These are phyloP conservation scores for Calonectris borealis DNA, from an alignment of 2,113 vertebrate genomes.

Conservation along the genomic window DNA sequence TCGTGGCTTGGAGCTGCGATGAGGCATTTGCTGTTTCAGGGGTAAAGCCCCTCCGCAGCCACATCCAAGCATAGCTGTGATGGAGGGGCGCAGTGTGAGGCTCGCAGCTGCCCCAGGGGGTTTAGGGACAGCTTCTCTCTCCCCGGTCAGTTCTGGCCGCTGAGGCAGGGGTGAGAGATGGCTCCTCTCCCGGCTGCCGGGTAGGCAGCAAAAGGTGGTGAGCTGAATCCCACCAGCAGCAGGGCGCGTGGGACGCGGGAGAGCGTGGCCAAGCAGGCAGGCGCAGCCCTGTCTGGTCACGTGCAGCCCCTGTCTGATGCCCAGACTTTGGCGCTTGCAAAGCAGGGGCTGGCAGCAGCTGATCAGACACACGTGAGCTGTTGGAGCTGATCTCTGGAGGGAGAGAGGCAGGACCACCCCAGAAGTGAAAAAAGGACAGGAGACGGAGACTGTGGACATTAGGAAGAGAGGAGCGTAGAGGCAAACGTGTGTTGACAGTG, in stretches of 20 bases:
- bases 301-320: neutral
- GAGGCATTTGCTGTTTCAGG: accelerated
- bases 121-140: neutral
- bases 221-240: neutral
- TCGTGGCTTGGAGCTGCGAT: accelerated
- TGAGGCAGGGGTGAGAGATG: accelerated
- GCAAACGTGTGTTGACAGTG: neutral
- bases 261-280: neutral
- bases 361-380: neutral
- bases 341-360: neutral
- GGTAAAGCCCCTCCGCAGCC: neutral
- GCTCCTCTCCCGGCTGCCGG: neutral
- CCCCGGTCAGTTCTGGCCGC: neutral
- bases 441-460: neutral
- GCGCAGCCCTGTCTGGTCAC: neutral
- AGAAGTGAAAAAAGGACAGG: neutral
- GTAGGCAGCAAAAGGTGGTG: neutral
- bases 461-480: neutral
- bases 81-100: accelerated
- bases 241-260: neutral
- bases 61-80: neutral
- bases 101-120: neutral
- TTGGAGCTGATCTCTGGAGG: neutral
- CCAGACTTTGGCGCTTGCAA: accelerated
- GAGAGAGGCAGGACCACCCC: neutral